phyloP scores from a whole-genome alignment of 2,888 invertebrate species.

The Megamerina dolium region DNA sequence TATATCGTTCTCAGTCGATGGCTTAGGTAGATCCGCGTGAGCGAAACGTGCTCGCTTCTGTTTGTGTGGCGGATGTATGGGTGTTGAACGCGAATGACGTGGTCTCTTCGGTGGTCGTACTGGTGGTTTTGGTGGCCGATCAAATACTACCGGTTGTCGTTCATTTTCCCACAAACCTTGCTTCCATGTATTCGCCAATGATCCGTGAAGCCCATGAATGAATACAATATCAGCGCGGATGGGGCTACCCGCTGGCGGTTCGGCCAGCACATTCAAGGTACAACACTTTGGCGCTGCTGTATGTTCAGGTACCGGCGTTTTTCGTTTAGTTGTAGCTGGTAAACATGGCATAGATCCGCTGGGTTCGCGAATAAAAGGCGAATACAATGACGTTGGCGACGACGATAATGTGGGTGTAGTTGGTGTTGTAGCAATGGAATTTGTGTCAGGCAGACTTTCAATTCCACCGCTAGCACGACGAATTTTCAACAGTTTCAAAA shows the following conservation, averaged over 20 bases:
- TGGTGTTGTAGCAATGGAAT: conserved; percentile 13
- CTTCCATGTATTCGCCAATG: conserved; percentile 75
- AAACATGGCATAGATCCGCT: conserved; percentile 17
- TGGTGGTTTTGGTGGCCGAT: conserved; percentile 46
- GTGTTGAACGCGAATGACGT: conserved; percentile 39
- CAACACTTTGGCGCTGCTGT: conserved; percentile 37
- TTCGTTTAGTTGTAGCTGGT: conserved; percentile 12
- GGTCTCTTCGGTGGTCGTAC: conserved; percentile 44
- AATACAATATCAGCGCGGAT: conserved; percentile 68
- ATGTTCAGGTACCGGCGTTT: conserved; percentile 17
- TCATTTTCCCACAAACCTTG: conserved; percentile 63
- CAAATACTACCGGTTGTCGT: conserved; percentile 43
- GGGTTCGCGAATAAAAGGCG: conserved; percentile 25
- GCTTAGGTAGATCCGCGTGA: conserved; percentile 18
- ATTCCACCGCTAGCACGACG: conserved; percentile 38
- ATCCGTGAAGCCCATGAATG: conserved; percentile 65
- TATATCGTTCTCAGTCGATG: conserved; percentile 13
- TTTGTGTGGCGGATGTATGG: conserved; percentile 37
- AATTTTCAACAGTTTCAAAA: conserved; percentile 44
- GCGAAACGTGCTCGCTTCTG: conserved; percentile 39
- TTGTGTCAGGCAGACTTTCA: conserved; percentile 39
- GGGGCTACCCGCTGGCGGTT: conserved; percentile 40
- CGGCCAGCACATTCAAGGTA: conserved; percentile 42
- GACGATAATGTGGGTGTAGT: conserved; percentile 6
- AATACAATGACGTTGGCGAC: conserved; percentile 4